phyloP scores from a whole-genome alignment of 1,140 invertebrate species.

The Apis cerana region DNA sequence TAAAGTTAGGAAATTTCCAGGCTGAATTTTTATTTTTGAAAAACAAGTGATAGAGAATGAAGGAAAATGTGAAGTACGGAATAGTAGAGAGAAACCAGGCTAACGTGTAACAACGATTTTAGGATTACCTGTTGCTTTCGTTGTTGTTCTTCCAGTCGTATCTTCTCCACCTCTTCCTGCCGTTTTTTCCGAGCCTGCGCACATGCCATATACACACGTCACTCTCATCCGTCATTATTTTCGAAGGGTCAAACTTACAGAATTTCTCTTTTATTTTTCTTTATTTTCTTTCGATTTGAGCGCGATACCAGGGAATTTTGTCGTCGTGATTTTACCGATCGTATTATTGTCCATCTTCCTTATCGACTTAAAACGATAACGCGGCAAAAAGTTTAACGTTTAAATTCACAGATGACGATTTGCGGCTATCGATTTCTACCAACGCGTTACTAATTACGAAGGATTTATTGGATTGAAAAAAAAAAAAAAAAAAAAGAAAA shows the following conservation, averaged over 20 bases:
- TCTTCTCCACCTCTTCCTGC: slow-evolving; percentile 92
- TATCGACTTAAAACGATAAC: no score
- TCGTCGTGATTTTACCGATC: no score
- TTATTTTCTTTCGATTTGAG: not conserved
- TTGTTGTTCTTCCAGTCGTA: slow-evolving; percentile 91
- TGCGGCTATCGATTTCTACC: no score
- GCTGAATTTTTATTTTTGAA: not conserved
- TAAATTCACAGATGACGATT: no score
- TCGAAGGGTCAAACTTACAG: slow-evolving; percentile 17
- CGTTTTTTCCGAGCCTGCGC: slow-evolving; percentile 90
- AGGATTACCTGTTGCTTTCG: slow-evolving; percentile 90
- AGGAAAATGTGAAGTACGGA: not conserved
- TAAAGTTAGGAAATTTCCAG: not conserved
- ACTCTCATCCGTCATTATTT: slow-evolving; percentile 71
- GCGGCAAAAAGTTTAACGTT: no score
- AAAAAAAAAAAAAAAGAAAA: not conserved
- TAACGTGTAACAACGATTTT: slow-evolving; percentile 55
- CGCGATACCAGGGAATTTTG: no score
- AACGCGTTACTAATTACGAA: no score
- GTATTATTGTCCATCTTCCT: no score
- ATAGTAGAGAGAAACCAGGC: slow-evolving; percentile 19
- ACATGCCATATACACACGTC: slow-evolving; percentile 76
- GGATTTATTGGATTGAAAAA: not conserved
- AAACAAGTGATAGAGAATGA: no score
- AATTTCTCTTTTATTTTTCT: not conserved